Conservation (phyloP, 2,113 vertebrate species). For the Callopanchax toddi region DNA sequence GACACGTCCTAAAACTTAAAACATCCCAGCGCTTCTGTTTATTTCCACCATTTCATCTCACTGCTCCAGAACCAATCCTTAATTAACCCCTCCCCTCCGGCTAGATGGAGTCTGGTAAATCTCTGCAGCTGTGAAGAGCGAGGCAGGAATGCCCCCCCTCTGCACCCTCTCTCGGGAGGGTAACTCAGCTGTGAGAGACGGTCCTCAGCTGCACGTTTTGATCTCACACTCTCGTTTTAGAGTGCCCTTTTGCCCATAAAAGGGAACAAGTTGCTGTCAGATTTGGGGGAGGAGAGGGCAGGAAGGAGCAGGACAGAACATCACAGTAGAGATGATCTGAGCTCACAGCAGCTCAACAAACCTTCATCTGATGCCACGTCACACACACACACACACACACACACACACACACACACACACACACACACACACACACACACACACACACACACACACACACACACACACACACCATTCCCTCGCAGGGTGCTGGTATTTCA, state of each 20-base stretch:
- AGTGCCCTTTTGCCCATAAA: constrained; percentile 46
- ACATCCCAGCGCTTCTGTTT: constrained; percentile 10
- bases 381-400: not conserved
- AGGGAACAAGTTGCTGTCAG: constrained; percentile 48
- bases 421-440: not conserved
- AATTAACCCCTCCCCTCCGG: constrained; percentile 50
- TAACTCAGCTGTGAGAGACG: constrained; percentile 60
- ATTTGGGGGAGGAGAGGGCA: constrained; percentile 3
- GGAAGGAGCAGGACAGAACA: constrained; percentile 9
- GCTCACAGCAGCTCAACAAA: constrained; percentile 10
- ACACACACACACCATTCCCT: not conserved
- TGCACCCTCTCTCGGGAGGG: constrained; percentile 29
- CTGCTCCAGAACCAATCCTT: constrained; percentile 35
- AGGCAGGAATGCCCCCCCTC: constrained; percentile 5
- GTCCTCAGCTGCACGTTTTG: constrained; percentile 60
- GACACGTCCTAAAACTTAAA: constrained; percentile 16
- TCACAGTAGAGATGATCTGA: constrained; percentile 36
- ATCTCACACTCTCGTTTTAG: constrained; percentile 55
- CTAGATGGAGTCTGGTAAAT: constrained; percentile 48
- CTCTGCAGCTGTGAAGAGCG: constrained; percentile 29
- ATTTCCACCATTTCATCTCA: constrained; percentile 31
- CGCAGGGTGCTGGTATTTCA: too few relatives aligned
- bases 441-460: not conserved
- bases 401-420: not conserved
- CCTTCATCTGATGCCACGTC: constrained; percentile 26